phyloP scores from a whole-genome alignment of 2,113 vertebrate genomes.

The Ranitomeya variabilis region DNA sequence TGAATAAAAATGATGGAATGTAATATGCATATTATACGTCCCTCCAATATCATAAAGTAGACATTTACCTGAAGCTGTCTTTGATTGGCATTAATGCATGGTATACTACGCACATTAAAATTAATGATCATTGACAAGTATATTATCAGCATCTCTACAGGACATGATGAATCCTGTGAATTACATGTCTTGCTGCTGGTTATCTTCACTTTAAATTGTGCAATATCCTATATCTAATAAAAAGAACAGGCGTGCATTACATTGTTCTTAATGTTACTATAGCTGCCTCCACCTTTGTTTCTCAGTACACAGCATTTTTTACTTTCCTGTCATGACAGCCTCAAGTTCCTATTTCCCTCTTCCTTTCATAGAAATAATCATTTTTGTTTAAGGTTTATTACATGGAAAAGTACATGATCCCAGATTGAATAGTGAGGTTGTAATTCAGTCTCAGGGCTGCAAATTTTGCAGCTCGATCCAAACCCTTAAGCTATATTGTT shows the following conservation, averaged over 20 bases:
- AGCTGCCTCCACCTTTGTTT: conserved; percentile 25
- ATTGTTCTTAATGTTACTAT: conserved; percentile 14
- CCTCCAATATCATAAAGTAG: neutral
- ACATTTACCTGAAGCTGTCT: neutral
- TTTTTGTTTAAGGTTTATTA: conserved; percentile 61
- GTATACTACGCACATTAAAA: neutral
- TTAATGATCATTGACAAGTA: neutral
- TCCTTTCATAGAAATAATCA: conserved; percentile 65
- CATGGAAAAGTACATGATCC: conserved; percentile 62
- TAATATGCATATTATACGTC: neutral
- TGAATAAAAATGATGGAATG: neutral
- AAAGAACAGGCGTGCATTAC: neutral
- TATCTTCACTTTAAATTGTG: neutral
- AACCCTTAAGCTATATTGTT: conserved; percentile 83
- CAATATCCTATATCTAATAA: neutral
- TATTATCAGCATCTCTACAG: neutral
- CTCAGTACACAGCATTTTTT: conserved; percentile 23
- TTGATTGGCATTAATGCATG: neutral
- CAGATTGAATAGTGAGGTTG: conserved; percentile 66
- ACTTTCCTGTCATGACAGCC: conserved; percentile 59
- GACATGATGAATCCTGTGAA: neutral
- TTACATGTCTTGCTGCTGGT: neutral
- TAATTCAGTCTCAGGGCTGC: conserved; percentile 74
- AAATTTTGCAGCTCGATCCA: conserved; percentile 72
- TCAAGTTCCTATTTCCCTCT: conserved; percentile 60